phyloP scores from a whole-genome alignment of 2,113 vertebrate genomes.

The Podiceps cristatus region DNA sequence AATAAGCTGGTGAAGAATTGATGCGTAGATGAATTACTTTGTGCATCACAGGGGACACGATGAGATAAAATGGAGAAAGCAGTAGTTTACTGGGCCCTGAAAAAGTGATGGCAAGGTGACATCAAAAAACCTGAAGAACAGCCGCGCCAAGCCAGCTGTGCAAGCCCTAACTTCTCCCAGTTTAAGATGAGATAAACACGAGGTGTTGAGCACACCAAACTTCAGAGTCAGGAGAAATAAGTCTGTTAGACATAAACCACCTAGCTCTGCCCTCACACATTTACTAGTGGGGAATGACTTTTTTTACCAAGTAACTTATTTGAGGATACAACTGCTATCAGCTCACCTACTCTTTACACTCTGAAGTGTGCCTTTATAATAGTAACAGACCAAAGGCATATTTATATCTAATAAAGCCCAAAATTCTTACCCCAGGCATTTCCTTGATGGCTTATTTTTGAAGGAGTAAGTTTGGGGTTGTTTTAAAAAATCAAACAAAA shows the following conservation, averaged over 20 bases:
- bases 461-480: not conserved
- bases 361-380: not conserved
- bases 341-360: not conserved
- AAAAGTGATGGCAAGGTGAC: not conserved
- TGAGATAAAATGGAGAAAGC: not conserved
- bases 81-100: fast-evolving
- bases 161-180: too few relatives aligned
- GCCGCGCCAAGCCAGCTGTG: not conserved
- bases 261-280: not conserved
- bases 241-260: not conserved
- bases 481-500: not conserved
- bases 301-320: not conserved
- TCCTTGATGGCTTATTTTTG: not conserved
- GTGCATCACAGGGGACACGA: not conserved
- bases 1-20: not conserved
- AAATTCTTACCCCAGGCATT: not conserved
- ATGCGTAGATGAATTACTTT: fast-evolving
- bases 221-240: not conserved
- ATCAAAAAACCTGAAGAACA: not conserved
- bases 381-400: not conserved
- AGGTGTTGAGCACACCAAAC: not conserved
- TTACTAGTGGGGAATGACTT: fast-evolving
- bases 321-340: not conserved
- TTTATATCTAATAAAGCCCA: not conserved
- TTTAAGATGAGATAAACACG: not conserved